Base-by-base conservation (phyloP, 2,888 invertebrate genomes). In the Crocallis elinguaria region DNA sequence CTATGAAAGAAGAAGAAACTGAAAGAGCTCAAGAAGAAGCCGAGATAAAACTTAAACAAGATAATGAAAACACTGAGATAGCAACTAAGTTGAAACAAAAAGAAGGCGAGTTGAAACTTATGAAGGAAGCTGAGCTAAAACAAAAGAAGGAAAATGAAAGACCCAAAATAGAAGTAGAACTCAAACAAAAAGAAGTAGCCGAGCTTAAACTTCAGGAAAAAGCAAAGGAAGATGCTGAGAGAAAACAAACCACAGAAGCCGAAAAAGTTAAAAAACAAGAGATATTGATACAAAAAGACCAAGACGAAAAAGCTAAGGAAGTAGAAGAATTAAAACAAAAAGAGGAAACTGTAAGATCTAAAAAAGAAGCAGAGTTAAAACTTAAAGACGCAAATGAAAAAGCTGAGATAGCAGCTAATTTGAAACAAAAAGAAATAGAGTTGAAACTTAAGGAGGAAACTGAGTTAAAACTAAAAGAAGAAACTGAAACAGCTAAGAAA, bases 341-440 rank as follows among this genome's bases (percentile, higher is more conserved):
- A 44, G 61, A 41, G n/a, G 38, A 45, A 16, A 17, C 35, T 29
- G 27, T 17, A 3, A 35, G 25, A 29, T 5, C 13, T 1, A 50
- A 12, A 41, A 21, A 55, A 48, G 11, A 45, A 17, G 43, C 42
- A 12, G 27, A 21, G 60, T 43, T 39, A 19, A 5, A 32, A 23
- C 8, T 23, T 11, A 16, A 38, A 17, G 37, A 36, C 7, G 19
- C 25, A 37, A 21, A 3, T 21, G 32, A 19, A 35, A 13, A n/a
- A 14, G 45, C 27, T 3, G 32, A 32, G 23, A 5, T 30, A 19
- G 44, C 43, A 8, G 27, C 38, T 3, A 19, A 30, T 6, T 12
- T 44, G 3, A 69, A 71, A 21, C 69, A 71, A 19, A 12, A 37
- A 36, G 6, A 21, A 6, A 25, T 48, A 5, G 44, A 41, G 11